These are phyloP conservation scores for Gryon sp. DNA, from an alignment of 1,140 invertebrate genomes.

Conservation along the genomic window DNA sequence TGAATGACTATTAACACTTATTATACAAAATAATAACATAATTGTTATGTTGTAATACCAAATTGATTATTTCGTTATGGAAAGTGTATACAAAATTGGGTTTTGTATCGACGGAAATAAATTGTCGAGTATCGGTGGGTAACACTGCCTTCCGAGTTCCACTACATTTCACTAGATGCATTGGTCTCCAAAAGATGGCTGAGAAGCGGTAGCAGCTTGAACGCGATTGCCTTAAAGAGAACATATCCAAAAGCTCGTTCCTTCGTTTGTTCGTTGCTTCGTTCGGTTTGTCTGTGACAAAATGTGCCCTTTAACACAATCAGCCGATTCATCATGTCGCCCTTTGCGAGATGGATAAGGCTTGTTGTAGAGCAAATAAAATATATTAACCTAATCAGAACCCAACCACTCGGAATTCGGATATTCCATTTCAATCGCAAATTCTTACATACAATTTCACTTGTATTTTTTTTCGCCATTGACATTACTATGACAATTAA, in stretches of 20 bases:
- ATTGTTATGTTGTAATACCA: too few relatives aligned
- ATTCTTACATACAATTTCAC: too few relatives aligned
- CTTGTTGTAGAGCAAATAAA: conserved; percentile 16
- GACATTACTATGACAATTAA: too few relatives aligned
- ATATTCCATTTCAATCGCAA: too few relatives aligned
- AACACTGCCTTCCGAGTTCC: conserved; percentile 67
- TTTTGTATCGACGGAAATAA: conserved; percentile 68
- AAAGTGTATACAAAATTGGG: conserved; percentile 60
- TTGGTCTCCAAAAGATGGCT: conserved; percentile 61
- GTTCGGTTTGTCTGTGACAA: too few relatives aligned
- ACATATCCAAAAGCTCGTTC: conserved; percentile 27
- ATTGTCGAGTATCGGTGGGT: conserved; percentile 69
- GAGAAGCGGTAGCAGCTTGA: conserved; percentile 48
- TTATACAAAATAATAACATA: too few relatives aligned
- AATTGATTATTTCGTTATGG: too few relatives aligned
- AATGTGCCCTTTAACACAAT: conserved; percentile 47
- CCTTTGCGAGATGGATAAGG: conserved; percentile 31
- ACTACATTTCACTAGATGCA: conserved; percentile 72
- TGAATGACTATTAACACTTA: too few relatives aligned
- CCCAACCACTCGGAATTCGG: too few relatives aligned
- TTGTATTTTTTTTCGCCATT: too few relatives aligned
- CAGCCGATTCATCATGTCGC: conserved; percentile 44
- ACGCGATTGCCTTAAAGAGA: conserved; percentile 63
- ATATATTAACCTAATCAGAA: conserved; percentile 21
- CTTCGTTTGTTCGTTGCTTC: conserved; percentile 13